Evolutionary conservation across 2,113 vertebrate species (phyloP), one percentile per base, ranked within the genome.

Genomic region (Porphyrio hochstetteri): DNA sequence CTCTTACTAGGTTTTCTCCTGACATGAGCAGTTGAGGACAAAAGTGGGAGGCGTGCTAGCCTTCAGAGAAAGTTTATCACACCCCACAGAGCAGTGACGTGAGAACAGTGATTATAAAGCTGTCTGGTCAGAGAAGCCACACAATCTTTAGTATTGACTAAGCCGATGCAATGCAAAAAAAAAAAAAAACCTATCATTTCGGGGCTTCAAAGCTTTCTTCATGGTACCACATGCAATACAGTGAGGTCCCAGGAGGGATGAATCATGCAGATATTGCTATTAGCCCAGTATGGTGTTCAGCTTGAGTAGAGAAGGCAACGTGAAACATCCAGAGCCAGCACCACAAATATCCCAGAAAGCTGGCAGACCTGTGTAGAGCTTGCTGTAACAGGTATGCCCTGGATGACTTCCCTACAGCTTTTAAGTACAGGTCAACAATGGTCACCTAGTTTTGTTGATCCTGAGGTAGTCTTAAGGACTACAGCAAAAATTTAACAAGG

Each of bases 221-320:
- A 7, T 15, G 16, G 28, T 60, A 33, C 48, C 21, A 48, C 48
- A 48, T 48, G 5, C 18, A 74, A 38, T 25, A 42, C 2, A 21
- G 36, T 50, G 18, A 76, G 23, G 16, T 53, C 59, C 31, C 50
- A 81, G 31, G 17, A 78, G 17, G 11, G 88, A 76, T 7, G 16
- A 23, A 13, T 38, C 0, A 0, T 29, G 28, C 8, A 44, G 59
- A 17, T 50, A n/a, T 2, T 61, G 35, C 71, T 70, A 27, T 35
- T 40, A 42, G 28, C 21, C 42, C 5, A 3, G 4, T 5, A 23
- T 1, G 5, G 9, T 28, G 35, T 1, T 1, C 14, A 28, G 76
- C 31, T 46, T 55, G 17, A 24, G 57, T 29, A 65, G 27, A 60
- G 23, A 68, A 71, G 12, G 48, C 2, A 67, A 76, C 60, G 29